Evolutionary conservation across 2,797 vertebrate species (phyloP).

Genomic region (Remorina albescens): DNA sequence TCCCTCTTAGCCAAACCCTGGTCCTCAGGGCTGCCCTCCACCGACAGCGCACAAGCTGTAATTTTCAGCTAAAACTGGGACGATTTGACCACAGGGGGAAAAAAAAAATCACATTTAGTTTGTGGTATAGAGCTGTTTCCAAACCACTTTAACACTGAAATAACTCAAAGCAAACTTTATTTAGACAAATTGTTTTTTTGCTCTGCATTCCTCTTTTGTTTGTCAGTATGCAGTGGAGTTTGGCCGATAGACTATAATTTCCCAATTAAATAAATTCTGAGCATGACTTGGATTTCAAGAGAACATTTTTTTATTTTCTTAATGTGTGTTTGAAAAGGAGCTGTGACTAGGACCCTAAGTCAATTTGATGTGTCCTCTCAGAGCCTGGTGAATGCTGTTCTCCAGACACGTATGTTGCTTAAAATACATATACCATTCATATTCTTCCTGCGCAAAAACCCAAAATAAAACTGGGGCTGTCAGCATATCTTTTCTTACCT

Average conservation of each 20-base stretch:
- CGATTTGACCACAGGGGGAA: constrained; percentile 31
- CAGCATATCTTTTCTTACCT: too few relatives aligned
- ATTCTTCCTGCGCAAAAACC: too few relatives aligned
- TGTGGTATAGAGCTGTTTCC: constrained; percentile 28
- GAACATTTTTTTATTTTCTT: not conserved
- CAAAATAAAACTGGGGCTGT: too few relatives aligned
- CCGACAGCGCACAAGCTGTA: constrained; percentile 44
- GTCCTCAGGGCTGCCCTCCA: constrained; percentile 30
- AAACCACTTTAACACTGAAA: constrained; percentile 36
- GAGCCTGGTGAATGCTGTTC: too few relatives aligned
- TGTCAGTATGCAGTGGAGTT: not conserved
- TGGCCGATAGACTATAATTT: not conserved
- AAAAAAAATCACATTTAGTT: constrained; percentile 29
- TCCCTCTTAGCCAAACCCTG: constrained; percentile 39
- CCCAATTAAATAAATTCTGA: constrained; percentile 3
- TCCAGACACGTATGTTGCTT: too few relatives aligned
- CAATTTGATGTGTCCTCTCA: not conserved
- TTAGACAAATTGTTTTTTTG: constrained; percentile 27
- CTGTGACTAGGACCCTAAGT: not conserved
- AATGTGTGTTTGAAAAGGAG: not conserved
- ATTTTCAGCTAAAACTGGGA: constrained; percentile 60
- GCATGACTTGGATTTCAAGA: not conserved
- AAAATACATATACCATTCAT: too few relatives aligned
- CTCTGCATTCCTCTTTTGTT: constrained; percentile 21
- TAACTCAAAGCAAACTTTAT: constrained; percentile 20